Evolutionary conservation across 2,797 vertebrate genomes (phyloP).

Genomic region (Spatula clypeata): DNA sequence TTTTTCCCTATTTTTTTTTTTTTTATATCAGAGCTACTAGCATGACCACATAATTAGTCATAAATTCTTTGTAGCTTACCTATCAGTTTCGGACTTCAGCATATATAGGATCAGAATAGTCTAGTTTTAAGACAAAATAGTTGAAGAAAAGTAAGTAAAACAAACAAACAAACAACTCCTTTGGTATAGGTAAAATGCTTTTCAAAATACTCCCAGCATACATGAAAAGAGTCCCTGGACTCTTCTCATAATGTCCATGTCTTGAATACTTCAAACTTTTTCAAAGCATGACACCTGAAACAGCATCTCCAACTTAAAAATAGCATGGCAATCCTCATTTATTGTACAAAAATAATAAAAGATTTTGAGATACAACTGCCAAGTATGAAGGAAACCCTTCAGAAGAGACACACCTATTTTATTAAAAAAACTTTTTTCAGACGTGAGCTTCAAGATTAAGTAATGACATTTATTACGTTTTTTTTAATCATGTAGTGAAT

Average conservation of each 20-base stretch:
- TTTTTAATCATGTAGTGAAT: background rate
- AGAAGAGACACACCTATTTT: background rate
- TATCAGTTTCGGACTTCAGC: background rate
- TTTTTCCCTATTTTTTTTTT: background rate
- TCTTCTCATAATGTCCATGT: no score
- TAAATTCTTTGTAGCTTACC: background rate
- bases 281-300: background rate
- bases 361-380: background rate
- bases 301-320: background rate
- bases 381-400: background rate
- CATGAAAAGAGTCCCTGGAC: background rate
- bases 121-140: background rate
- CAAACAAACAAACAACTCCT: background rate
- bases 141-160: background rate
- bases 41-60: background rate
- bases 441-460: background rate
- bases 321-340: background rate
- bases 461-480: background rate
- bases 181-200: background rate
- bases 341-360: background rate
- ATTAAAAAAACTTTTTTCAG: background rate
- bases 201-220: background rate
- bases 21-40: background rate
- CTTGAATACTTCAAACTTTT: background rate
- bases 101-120: background rate